Evolutionary conservation across 2,797 vertebrate genomes (phyloP), one percentile per base, ranked within the genome.

Genomic region (Clamator glandarius): DNA sequence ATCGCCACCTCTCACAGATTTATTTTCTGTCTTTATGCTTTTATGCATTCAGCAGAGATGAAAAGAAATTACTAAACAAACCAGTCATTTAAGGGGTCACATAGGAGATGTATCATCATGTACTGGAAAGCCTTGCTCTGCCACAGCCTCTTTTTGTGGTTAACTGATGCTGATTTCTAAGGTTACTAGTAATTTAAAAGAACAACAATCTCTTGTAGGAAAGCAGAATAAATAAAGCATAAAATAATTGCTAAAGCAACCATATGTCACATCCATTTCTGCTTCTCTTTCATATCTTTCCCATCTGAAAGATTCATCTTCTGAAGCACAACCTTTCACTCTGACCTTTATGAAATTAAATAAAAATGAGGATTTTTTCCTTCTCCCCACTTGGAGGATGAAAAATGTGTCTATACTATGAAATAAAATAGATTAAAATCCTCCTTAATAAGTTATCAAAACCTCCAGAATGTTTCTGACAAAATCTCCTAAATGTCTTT

Each of bases 321-420:
- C 85, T 78, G 41, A 87, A 95, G 51, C 42, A 69, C 31, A 91
- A 58, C n/a, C 62, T 84, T 91, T 85, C 89, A 59, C 88, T 89
- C 41, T 90, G 94, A 95, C 88, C 84, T 89, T 93, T 92, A 86
- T 21, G 59, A 93, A 93, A 95, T 91, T 42, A 91, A 94, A 96
- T 88, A 78, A 88, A 93, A 90, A 92, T 76, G 19, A 86, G 39
- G 31, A 8, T 55, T 85, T 90, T 95, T 78, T 21, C 36, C 25
- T 83, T 44, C 36, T 84, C 9, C 41, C 21, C 25, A 42, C 10
- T 79, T 72, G 17, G 28, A 78, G 20, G 31, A 82, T 94, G 55
- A 92, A 81, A 78, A 93, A 91, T 67, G 35, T 73, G 64, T 10
- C 31, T 80, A 52, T 69, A 73, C 78, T 87, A 67, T 24, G 54